Base-by-base conservation (phyloP, 1,140 invertebrate species). In the Euglossa dilemma region DNA sequence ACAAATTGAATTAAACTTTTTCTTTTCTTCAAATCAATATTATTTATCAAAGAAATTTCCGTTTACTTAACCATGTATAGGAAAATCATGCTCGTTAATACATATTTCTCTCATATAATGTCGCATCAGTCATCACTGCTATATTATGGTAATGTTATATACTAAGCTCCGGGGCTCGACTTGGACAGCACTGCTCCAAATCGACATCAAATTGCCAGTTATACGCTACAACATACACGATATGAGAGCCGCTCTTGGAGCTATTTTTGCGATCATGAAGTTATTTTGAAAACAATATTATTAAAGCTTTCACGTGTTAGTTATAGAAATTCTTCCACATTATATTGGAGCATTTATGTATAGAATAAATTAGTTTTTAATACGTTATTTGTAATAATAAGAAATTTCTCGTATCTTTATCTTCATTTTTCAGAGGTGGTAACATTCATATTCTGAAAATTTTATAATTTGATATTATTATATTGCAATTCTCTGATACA, bases 151-250 rank as follows among this genome's bases (percentile, higher is more conserved):
- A 66, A 43, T 66, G n/a, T 45, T 47, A 69, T 69, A 69, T 18
- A 45, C 36, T 45, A 23, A 47, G 64, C 64, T n/a, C 0, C 36
- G 36, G 20, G 28, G 23, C 43, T 67, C 43, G 43, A n/a, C 20
- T 66, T 18, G n/a, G n/a, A 25, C 23, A 47, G 66, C n/a, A 25
- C 23, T 50, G 66, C 45, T 50, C 45, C 7, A 47, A n/a, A 69
- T 69, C 66, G 66, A 69, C 66, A 47, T 69, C 45, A 45, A 69
- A 69, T 69, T 69, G 66, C 66, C 14, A 69, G 66, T 25, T 47
- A 50, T 69, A 69, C 14, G 16, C n/a, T 25, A 45, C n/a, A 69
- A 66, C 43, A 45, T 45, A 43, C 45, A 69, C 66, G 66, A 69
- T 25, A 69, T 16, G 66, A 25, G 45, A 69, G 43, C 66, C n/a